phyloP scores from a whole-genome alignment of 2,888 invertebrate species.

The Aphodius sticticus region DNA sequence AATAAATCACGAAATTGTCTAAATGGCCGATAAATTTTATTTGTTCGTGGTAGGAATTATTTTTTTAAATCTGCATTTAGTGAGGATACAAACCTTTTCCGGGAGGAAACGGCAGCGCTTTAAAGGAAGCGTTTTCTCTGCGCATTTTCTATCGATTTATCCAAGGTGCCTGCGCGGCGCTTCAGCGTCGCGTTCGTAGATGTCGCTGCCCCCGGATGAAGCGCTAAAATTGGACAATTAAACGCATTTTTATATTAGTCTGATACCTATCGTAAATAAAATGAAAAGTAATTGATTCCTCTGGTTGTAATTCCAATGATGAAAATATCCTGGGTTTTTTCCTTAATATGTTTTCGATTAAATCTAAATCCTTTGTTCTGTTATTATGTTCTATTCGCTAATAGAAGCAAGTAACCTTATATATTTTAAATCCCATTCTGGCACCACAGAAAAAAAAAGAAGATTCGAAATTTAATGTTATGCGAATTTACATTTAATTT shows the following conservation, averaged over 20 bases:
- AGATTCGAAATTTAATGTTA: not conserved
- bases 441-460: not conserved
- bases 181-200: slow-evolving; percentile 43
- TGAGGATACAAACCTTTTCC: slow-evolving; percentile 29
- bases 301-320: slow-evolving; percentile 49
- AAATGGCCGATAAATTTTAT: not conserved
- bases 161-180: slow-evolving; percentile 25
- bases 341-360: slow-evolving; percentile 35
- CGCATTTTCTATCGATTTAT: slow-evolving; percentile 46
- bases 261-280: slow-evolving; percentile 52
- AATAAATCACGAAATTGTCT: not conserved
- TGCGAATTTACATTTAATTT: too few relatives aligned
- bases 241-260: slow-evolving; percentile 51
- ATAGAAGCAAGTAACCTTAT: not conserved
- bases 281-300: slow-evolving; percentile 52
- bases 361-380: not conserved
- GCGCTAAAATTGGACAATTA: not conserved
- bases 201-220: slow-evolving; percentile 29
- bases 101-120: slow-evolving; percentile 24
- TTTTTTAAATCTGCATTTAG: slow-evolving; percentile 20
- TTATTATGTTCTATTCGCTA: not conserved
- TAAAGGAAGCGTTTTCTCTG: slow-evolving; percentile 37
- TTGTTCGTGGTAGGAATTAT: not conserved
- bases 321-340: slow-evolving; percentile 43
- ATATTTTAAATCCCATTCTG: not conserved